These are phyloP conservation scores for Macrotis lagotis DNA, from an alignment of 2,113 vertebrate genomes.

Conservation along the genomic window DNA sequence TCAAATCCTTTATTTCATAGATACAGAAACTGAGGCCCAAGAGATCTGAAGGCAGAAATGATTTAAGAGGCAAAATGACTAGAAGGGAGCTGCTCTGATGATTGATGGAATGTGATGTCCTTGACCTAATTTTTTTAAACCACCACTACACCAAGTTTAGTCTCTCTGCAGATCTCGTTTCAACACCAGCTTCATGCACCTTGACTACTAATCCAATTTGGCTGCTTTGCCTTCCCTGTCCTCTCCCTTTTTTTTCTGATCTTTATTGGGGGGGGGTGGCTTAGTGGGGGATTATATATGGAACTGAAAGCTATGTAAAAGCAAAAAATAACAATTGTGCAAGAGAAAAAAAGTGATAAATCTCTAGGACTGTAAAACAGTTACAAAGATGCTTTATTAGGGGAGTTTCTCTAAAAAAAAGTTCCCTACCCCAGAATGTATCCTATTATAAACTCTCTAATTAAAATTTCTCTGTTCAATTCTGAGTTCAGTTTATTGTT, in stretches of 20 bases:
- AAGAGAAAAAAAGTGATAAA: not conserved
- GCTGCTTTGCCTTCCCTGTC: not conserved
- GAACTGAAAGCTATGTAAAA: not conserved
- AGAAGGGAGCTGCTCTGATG: not conserved
- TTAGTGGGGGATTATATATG: not conserved
- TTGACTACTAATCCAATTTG: not conserved
- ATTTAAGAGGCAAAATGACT: not conserved
- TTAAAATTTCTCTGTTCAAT: not conserved
- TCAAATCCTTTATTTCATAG: not conserved
- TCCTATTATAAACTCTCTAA: not conserved
- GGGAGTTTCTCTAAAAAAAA: not conserved
- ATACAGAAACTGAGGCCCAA: not conserved
- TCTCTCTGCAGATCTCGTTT: not conserved
- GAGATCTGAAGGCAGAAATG: not conserved
- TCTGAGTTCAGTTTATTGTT: not conserved
- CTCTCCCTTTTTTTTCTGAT: not conserved
- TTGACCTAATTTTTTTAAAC: not conserved
- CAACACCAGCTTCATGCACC: not conserved
- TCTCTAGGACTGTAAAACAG: not conserved
- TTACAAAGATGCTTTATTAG: not conserved
- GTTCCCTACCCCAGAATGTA: not conserved
- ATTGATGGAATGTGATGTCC: too few relatives aligned
- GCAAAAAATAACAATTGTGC: not conserved
- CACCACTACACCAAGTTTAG: not conserved
- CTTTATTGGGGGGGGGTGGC: not conserved